phyloP scores from a whole-genome alignment of 1,140 invertebrate genomes.

The Dreissena polymorpha region DNA sequence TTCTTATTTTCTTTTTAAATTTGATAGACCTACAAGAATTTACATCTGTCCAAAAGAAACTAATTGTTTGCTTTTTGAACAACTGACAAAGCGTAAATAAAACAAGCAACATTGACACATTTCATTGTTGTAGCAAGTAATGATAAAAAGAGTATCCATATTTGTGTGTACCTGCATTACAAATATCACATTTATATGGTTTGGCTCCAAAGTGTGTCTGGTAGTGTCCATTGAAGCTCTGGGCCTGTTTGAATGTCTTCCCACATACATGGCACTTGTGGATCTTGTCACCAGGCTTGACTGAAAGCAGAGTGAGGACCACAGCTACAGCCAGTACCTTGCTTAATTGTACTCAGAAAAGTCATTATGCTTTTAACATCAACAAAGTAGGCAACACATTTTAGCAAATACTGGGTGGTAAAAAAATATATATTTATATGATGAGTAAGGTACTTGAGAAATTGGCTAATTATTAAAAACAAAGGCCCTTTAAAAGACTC shows the following conservation, averaged over 20 bases:
- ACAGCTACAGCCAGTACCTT: not conserved
- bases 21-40: no score
- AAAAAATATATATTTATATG: no score
- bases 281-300: conserved; percentile 37
- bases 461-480: not conserved
- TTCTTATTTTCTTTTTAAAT: no score
- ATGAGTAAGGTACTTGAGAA: no score
- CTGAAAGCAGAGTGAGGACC: conserved; percentile 28
- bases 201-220: conserved; percentile 50
- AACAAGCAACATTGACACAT: no score
- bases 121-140: no score
- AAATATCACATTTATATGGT: conserved; percentile 47
- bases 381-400: not conserved
- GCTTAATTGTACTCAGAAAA: not conserved
- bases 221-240: conserved; percentile 48
- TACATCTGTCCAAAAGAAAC: no score
- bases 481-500: not conserved
- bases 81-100: no score
- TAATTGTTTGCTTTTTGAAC: no score
- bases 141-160: no score
- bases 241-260: conserved; percentile 48
- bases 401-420: no score
- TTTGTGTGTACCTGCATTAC: conserved; percentile 44
- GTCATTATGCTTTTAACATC: no score
- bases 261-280: conserved; percentile 49